Evolutionary conservation across 2,888 invertebrate species (phyloP).

Genomic region (Drosophila borealis): DNA sequence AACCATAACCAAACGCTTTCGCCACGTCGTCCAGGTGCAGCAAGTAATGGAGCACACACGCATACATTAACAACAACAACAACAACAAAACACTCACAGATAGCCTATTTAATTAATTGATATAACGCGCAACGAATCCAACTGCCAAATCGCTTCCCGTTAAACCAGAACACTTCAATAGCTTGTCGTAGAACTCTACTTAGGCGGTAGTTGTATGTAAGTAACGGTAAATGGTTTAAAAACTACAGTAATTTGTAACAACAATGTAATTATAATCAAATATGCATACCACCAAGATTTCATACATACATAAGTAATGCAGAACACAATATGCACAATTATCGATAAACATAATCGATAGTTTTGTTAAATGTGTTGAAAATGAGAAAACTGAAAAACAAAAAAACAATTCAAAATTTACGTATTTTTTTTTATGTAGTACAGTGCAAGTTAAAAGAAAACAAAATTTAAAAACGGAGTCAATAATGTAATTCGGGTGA

Average conservation of each 20-base stretch:
- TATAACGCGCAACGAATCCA: conserved; percentile 75
- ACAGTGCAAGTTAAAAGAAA: conserved; percentile 13
- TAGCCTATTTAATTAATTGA: conserved; percentile 50
- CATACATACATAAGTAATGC: conserved; percentile 39
- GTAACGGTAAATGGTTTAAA: conserved; percentile 49
- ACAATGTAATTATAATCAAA: conserved; percentile 53
- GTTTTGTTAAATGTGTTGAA: conserved; percentile 30
- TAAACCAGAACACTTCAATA: conserved; percentile 61
- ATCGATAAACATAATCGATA: conserved; percentile 32
- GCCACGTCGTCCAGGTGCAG: conserved; percentile 46
- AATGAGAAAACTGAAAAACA: not conserved
- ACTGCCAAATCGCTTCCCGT: conserved; percentile 76
- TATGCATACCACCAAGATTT: conserved; percentile 74
- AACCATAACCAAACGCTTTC: conserved; percentile 42
- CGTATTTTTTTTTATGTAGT: conserved; percentile 15
- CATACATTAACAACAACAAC: conserved; percentile 7
- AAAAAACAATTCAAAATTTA: conserved; percentile 13
- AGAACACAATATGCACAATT: conserved; percentile 16
- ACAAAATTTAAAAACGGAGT: not conserved
- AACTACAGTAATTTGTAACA: conserved; percentile 32
- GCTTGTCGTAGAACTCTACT: conserved; percentile 64
- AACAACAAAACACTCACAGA: conserved; percentile 37
- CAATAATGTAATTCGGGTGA: not conserved
- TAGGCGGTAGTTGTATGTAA: conserved; percentile 72
- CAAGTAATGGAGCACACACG: conserved; percentile 33